Evolutionary conservation across 1,140 invertebrate species (phyloP), one percentile per base, ranked within the genome.

Genomic region (Kradibia gibbosae): DNA sequence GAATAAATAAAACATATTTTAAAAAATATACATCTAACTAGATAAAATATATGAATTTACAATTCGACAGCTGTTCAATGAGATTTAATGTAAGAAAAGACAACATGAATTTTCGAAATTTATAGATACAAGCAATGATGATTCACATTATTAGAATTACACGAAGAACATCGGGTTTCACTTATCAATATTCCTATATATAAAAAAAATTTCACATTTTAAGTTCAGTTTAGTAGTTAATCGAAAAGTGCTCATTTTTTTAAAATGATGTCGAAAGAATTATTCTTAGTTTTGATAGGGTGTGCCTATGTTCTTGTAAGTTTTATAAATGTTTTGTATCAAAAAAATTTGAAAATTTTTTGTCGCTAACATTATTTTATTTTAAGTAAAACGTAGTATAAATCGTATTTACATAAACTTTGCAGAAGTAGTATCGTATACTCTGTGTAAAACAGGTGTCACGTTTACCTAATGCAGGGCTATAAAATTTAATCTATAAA

Each of bases 31-130:
- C 10, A 62, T 34, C 4, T 62, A 34, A 20, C 34, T 11, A 17
- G 39, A 20, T 39, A n/a, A 10, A 67, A 39, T 10, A 39, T 39
- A 39, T 5, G n/a, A 39, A n/a, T 67, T 34, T 0, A 39, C n/a
- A 67, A 67, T 67, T 67, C 39, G 39, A 4, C 62, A 67, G 62
- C 62, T 67, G 62, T 39, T 22, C 20, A 39, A 67, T 67, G 34
- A 67, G 17, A 39, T 39, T 67, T 13, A 67, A 67, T 39, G 62
- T 67, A 20, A 39, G n/a, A 34, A 67, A 39, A n/a, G 34, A 39
- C 34, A 39, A 67, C 39, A 34, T n/a, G 3, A 39, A 67, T 67
- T 34, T 39, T 20, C 0, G 34, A 67, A 36, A 67, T 67, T 22
- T 34, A 67, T 39, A n/a, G 62, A 36, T 36, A 0, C 7, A 36